Conservation (phyloP, 2,113 vertebrate species). For the Mustela lutreola region DNA sequence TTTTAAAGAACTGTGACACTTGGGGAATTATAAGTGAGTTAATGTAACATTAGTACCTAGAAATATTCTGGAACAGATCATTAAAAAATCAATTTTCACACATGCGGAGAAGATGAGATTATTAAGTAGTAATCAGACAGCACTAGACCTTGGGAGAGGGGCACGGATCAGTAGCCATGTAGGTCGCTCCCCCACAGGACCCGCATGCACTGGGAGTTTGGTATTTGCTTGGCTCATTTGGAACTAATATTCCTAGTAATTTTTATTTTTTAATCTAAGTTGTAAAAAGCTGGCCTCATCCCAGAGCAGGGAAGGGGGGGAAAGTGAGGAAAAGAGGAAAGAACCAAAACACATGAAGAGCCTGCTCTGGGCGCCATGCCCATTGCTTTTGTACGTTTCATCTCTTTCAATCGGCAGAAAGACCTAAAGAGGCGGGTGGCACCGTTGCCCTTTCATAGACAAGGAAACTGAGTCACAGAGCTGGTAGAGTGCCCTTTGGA, state of each 20-base stretch:
- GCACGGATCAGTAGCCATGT: background rate
- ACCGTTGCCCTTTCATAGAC: background rate
- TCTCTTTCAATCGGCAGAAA: background rate
- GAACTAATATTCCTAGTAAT: conserved; percentile 74
- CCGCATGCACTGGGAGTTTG: background rate
- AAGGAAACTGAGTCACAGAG: background rate
- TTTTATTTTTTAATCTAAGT: conserved; percentile 77
- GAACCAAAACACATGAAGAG: background rate
- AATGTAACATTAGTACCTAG: conserved; percentile 74
- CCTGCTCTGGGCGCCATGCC: background rate
- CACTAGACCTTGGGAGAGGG: conserved; percentile 11
- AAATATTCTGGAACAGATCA: conserved; percentile 75
- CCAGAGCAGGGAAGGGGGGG: conserved; percentile 63
- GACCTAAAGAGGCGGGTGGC: background rate
- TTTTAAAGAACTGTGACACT: conserved; percentile 64
- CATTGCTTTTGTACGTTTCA: background rate
- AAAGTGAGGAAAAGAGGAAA: conserved; percentile 27
- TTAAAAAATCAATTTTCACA: conserved; percentile 79
- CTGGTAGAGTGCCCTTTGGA: background rate
- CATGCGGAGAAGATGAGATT: conserved; percentile 71
- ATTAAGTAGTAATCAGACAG: conserved; percentile 44
- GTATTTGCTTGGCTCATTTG: conserved; percentile 66
- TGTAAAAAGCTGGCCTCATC: conserved; percentile 72
- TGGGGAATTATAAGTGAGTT: conserved; percentile 75
- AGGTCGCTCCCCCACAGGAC: background rate